phyloP scores from a whole-genome alignment of 2,113 vertebrate genomes.

The Papio anubis region DNA sequence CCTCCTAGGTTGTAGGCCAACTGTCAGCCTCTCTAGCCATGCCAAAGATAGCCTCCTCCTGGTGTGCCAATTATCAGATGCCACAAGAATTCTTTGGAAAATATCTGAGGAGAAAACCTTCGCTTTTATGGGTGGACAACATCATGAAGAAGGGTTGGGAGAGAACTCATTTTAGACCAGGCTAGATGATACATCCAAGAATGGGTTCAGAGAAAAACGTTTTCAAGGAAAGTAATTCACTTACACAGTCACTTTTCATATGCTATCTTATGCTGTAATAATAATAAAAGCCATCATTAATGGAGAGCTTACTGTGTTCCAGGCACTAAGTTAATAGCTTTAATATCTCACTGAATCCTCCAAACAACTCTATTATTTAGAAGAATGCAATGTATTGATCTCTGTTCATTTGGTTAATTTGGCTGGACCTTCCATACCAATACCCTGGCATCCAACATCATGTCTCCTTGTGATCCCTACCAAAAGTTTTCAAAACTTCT shows the following conservation, averaged over 20 bases:
- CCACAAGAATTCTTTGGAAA: not conserved
- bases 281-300: not conserved
- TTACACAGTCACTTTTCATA: not conserved
- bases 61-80: not conserved
- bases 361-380: not conserved
- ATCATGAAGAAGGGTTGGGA: not conserved
- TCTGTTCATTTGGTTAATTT: slow-evolving; percentile 1
- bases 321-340: not conserved
- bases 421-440: not conserved
- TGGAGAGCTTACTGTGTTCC: not conserved
- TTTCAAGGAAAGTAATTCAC: not conserved
- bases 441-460: not conserved
- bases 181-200: not conserved
- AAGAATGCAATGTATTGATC: not conserved
- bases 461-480: not conserved
- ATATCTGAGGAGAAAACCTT: not conserved
- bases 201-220: not conserved
- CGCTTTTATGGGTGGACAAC: not conserved
- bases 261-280: not conserved
- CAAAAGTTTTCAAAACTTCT: not conserved
- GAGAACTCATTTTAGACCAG: not conserved
- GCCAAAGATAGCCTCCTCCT: not conserved
- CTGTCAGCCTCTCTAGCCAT: not conserved
- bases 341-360: not conserved
- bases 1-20: not conserved